Base-by-base conservation (phyloP, 2,888 invertebrate species). In the Adelphocoris suturalis region DNA sequence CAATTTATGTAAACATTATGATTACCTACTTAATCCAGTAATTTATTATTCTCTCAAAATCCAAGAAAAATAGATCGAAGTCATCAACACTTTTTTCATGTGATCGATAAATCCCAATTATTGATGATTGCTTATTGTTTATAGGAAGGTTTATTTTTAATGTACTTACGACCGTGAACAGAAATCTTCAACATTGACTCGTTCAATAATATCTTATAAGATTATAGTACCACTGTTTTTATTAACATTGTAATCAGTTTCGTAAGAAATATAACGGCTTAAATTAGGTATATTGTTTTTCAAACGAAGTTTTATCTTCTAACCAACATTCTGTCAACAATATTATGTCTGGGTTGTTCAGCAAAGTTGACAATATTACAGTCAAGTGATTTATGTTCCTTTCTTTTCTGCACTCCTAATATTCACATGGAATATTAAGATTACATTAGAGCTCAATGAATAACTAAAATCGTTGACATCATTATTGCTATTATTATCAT, bases 91-190 rank as follows among this genome's bases (percentile, higher is more conserved):
- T 57, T 12, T 57, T 57, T 57, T 57, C 57, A n/a, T 57, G 57
- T 5, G 57, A 57, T 57, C 57, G 16, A 57, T 57, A 57, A 57
- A 57, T 57, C n/a, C 57, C 57, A 57, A 57, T n/a, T n/a, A 57
- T 57, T n/a, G 57, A 1, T 2, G 57, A 57, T 57, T 57, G 16
- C 16, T 16, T 57, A n/a, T n/a, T 57, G 16, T 57, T 57, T 57
- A 57, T n/a, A 57, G 57, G n/a, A 57, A 57, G 57, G 16, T 57
- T n/a, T 57, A 57, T 57, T n/a, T 57, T 57, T 57, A 57, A 57
- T n/a, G 57, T 57, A 57, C 57, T n/a, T 57, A n/a, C 57, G 16
- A n/a, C 57, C 57, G 16, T 57, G 57, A 57, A 57, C 16, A 57
- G 5, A 57, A 57, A 57, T 57, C 57, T n/a, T n/a, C 57, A 2